Evolutionary conservation across 2,113 vertebrate species (phyloP), one percentile per base, ranked within the genome.

Genomic region (Sapayoa aenigma): DNA sequence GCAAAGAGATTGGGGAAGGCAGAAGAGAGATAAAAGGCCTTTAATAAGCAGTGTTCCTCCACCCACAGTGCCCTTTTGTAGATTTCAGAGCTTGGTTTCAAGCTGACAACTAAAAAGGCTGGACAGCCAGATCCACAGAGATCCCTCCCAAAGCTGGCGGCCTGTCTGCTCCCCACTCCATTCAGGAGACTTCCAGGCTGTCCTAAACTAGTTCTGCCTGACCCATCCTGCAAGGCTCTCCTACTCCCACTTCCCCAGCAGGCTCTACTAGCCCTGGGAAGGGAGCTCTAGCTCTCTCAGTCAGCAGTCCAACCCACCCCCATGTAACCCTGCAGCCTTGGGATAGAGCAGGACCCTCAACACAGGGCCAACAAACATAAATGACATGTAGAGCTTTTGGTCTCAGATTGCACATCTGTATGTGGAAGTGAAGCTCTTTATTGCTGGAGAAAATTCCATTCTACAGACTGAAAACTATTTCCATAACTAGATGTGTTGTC

Each of bases 11-110:
- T 95, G 50, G 46, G 72, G 31, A 90, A 90, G 39, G 55, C 85
- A 92, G 72, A 80, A 87, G 41, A 94, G 35, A 97, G 83, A 88
- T 95, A 90, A 86, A 95, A 94, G 50, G 11, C 37, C 55, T 90
- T 80, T 90, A 94, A 86, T 86, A 86, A 95, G 72, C 69, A 76
- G 58, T 0, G 1, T 30, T 93, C 23, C 63, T 62, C 79, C 22
- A 3, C 85, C 86, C 65, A 86, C 33, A 2, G 18, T 74, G 68
- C 58, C 79, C 63, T 92, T 96, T 74, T 71, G 75, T 31, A 77
- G 50, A 35, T 55, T 93, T 71, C 72, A 90, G 79, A 82, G 27
- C 39, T 82, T 74, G 37, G 28, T 93, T 93, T 92, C 85, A 83
- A 90, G 31, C 59, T 71, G 50, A 39, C 49, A 94, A 22, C 46